Base-by-base conservation (phyloP, 2,797 vertebrate genomes). In the Petrocephalus sullivani region DNA sequence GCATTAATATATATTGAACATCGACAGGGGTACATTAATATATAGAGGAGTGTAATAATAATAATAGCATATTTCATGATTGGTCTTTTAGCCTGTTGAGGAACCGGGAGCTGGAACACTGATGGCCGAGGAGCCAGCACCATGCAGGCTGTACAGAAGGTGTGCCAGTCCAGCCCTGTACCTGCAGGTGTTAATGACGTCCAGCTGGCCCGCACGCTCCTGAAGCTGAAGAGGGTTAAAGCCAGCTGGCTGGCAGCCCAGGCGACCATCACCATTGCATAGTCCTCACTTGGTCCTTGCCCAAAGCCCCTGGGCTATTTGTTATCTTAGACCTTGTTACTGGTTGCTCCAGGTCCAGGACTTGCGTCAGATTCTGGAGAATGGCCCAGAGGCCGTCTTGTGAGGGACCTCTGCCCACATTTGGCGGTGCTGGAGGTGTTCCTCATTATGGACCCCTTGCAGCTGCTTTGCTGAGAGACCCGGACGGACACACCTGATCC, bases 1-100 rank as follows among this genome's bases (percentile, higher is more conserved):
- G 81, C 92, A 95, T 95, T 95, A 95, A 95, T 96, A 96, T 95
- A 95, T 94, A 95, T 94, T 94, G 89, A 93, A 93, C 83, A 92
- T 90, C 56, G 90, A 92, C 90, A 86, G 90, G 91, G 92, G 92
- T 88, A 90, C 94, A 95, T 95, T 95, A 95, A 95, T 95, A 95
- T 94, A 95, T 89, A 94, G 94, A 91, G 92, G 90, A 91, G 1
- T 16, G 58, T 41, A 86, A 86, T 64, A 86, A 86, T 85, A 85
- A 75, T 83, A 83, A 83, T 85, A 57, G 57, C n/a, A 54, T 92
- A 92, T 92, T 94, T 93, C 90, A 90, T 90, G 92, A 92, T 91
- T 88, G 93, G 92, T 93, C 91, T 93, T 85, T 94, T 89, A 61
- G 57, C 67, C 75, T 88, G 89, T 90, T 94, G 91, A 93, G 90